Conservation (phyloP, 2,797 vertebrate species). For the Dromococcyx pavoninus region DNA sequence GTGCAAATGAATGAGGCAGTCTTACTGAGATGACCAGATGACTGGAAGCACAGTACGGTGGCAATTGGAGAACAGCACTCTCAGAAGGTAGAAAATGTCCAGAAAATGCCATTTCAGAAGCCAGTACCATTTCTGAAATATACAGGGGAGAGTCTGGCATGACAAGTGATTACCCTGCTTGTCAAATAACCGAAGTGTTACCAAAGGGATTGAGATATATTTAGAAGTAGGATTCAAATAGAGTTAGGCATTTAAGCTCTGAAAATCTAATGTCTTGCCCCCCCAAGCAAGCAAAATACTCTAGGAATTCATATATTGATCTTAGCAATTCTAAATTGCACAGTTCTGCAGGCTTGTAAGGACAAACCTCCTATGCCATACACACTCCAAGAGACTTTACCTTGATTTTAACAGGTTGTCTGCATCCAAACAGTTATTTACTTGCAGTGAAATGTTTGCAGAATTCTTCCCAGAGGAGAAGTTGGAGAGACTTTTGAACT, state of each 20-base stretch:
- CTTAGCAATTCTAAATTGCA: background rate
- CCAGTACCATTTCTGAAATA: background rate
- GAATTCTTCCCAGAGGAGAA: background rate
- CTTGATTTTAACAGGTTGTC: background rate
- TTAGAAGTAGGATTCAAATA: conserved; percentile 33
- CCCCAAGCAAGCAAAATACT: background rate
- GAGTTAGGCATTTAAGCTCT: conserved; percentile 9
- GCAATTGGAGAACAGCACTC: background rate
- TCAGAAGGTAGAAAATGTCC: background rate
- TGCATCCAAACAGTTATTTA: background rate
- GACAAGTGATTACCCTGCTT: background rate
- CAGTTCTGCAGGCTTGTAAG: background rate
- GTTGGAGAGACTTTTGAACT: background rate
- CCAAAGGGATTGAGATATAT: background rate
- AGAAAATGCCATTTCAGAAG: background rate
- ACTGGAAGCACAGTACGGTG: background rate
- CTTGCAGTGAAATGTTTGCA: background rate
- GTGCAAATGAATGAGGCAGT: background rate
- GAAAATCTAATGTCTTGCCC: conserved; percentile 17
- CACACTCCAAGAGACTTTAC: background rate
- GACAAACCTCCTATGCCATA: background rate
- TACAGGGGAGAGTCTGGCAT: background rate
- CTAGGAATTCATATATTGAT: background rate
- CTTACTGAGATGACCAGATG: background rate
- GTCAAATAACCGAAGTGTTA: conserved; percentile 4